These are phyloP conservation scores for Dendrolimus punctatus DNA, from an alignment of 1,140 invertebrate species.

Conservation along the genomic window DNA sequence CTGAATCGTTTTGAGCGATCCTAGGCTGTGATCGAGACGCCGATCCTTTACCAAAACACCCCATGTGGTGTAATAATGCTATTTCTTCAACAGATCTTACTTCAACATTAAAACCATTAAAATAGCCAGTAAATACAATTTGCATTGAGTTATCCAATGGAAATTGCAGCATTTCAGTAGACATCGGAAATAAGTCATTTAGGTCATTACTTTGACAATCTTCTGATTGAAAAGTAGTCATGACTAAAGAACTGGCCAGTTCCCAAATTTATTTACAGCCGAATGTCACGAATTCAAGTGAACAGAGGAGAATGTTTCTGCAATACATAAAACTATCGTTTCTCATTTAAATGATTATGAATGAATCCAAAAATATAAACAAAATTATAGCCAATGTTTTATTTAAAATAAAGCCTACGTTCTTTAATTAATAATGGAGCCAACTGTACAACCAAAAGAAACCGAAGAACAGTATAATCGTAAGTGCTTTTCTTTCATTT, in stretches of 20 bases:
- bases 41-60: slow-evolving; percentile 83
- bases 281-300: slow-evolving; percentile 44
- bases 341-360: slow-evolving; percentile 9
- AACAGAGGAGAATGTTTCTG: slow-evolving; percentile 19
- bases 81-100: slow-evolving; percentile 75
- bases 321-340: slow-evolving; percentile 39
- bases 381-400: slow-evolving; percentile 4
- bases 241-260: slow-evolving; percentile 62
- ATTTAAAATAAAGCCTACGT: slow-evolving; percentile 15
- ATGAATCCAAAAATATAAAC: not conserved
- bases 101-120: slow-evolving; percentile 77
- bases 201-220: slow-evolving; percentile 48
- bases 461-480: slow-evolving; percentile 2
- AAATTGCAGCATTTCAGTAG: slow-evolving; percentile 42
- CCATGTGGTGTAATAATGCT: slow-evolving; percentile 77
- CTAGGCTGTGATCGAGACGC: slow-evolving; percentile 75
- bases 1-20: slow-evolving; percentile 49
- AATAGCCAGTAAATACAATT: slow-evolving; percentile 74
- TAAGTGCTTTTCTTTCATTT: slow-evolving; percentile 1
- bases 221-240: slow-evolving; percentile 50
- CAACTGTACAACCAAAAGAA: not conserved
- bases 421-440: slow-evolving; percentile 2
- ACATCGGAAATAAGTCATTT: slow-evolving; percentile 41
- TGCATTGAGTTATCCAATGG: slow-evolving; percentile 52
- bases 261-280: slow-evolving; percentile 61